Conservation (phyloP, 2,797 vertebrate genomes). For the Triplophysa yarkandensis region DNA sequence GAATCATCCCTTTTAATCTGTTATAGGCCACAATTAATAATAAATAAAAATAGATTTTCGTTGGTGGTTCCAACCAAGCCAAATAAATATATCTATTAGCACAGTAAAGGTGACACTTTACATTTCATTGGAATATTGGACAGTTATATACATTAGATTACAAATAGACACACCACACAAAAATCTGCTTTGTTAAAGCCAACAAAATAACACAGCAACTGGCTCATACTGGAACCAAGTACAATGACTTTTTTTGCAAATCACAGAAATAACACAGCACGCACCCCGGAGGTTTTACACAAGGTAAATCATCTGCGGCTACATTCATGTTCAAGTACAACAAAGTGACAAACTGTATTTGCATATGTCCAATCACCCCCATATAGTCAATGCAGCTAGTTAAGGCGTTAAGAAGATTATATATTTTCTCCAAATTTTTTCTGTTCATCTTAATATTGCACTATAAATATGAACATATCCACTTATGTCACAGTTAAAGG, state of each 20-base stretch:
- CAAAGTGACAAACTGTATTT: slow-evolving; percentile 55
- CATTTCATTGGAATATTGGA: slow-evolving; percentile 38
- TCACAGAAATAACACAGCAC: slow-evolving; percentile 49
- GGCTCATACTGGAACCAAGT: slow-evolving; percentile 51
- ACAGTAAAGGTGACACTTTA: slow-evolving; percentile 54
- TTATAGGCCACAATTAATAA: slow-evolving; percentile 66
- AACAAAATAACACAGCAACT: slow-evolving; percentile 57
- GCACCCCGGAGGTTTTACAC: slow-evolving; percentile 39
- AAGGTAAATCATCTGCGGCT: slow-evolving; percentile 47
- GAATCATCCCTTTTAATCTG: slow-evolving; percentile 58
- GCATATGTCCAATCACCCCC: slow-evolving; percentile 54
- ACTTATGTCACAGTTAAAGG: slow-evolving; percentile 48
- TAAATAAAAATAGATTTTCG: slow-evolving; percentile 78
- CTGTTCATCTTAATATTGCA: slow-evolving; percentile 57
- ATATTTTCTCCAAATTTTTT: slow-evolving; percentile 53
- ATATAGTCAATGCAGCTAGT: slow-evolving; percentile 58
- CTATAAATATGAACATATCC: slow-evolving; percentile 71
- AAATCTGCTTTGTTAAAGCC: slow-evolving; percentile 58
- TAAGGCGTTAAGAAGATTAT: slow-evolving; percentile 72
- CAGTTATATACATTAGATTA: slow-evolving; percentile 59
- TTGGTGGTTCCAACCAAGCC: slow-evolving; percentile 68
- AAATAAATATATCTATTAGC: slow-evolving; percentile 57
- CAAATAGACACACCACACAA: slow-evolving; percentile 70
- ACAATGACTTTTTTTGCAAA: slow-evolving; percentile 44
- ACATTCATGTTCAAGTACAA: slow-evolving; percentile 73